Evolutionary conservation across 1,140 invertebrate species (phyloP).

Genomic region (Battus philenor): DNA sequence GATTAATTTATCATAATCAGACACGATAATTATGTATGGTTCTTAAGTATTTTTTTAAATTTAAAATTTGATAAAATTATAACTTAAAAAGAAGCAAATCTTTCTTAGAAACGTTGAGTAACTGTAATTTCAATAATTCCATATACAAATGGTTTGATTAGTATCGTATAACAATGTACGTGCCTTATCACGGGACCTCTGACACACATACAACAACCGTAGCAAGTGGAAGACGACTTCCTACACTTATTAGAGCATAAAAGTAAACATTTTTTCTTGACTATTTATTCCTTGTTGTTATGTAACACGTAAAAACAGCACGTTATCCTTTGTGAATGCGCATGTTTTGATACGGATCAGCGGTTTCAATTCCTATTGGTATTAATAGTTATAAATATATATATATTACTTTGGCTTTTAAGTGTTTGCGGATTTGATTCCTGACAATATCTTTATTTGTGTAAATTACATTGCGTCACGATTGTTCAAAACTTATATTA

Average conservation of each 20-base stretch:
- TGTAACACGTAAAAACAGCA: neutral
- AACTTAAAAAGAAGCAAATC: too few relatives aligned
- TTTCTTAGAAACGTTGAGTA: too few relatives aligned
- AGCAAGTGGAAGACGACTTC: conserved; percentile 48
- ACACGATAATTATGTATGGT: too few relatives aligned
- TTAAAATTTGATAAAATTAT: too few relatives aligned
- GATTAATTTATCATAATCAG: too few relatives aligned
- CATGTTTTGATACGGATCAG: neutral
- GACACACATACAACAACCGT: conserved; percentile 43
- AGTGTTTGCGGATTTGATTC: too few relatives aligned
- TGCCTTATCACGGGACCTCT: conserved; percentile 62
- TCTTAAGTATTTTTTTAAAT: too few relatives aligned
- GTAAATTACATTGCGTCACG: too few relatives aligned
- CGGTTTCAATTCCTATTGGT: neutral
- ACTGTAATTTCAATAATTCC: too few relatives aligned
- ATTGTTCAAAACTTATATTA: too few relatives aligned
- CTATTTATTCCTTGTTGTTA: neutral
- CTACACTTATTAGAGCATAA: conserved; percentile 41
- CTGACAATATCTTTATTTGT: too few relatives aligned
- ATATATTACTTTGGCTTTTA: too few relatives aligned
- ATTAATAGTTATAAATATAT: neutral
- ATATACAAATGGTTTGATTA: conserved; percentile 18
- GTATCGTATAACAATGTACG: conserved; percentile 37
- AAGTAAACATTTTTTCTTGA: conserved; percentile 7
- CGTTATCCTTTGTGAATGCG: neutral